These are phyloP conservation scores for Lasiurus borealis DNA, from an alignment of 2,113 vertebrate genomes.

Conservation along the genomic window DNA sequence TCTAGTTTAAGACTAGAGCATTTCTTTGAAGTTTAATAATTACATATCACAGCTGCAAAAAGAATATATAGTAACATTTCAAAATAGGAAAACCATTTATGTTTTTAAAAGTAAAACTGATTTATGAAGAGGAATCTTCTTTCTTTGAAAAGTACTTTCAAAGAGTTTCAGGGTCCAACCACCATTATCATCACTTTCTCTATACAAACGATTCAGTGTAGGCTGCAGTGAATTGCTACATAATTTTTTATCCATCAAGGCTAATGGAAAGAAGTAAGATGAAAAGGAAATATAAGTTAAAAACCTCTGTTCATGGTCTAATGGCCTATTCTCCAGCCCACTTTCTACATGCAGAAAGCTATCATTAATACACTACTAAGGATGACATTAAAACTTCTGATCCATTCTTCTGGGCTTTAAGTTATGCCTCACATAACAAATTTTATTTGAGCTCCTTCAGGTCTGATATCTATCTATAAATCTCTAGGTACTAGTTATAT, in stretches of 20 bases:
- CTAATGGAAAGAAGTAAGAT: slow-evolving; percentile 67
- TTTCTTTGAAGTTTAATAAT: slow-evolving; percentile 51
- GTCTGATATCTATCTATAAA: slow-evolving; percentile 36
- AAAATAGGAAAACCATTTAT: slow-evolving; percentile 40
- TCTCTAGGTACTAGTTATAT: slow-evolving; percentile 27
- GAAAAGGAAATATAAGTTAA: slow-evolving; percentile 68
- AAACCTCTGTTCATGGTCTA: slow-evolving; percentile 58
- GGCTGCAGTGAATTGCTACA: slow-evolving; percentile 15
- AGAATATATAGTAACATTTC: slow-evolving; percentile 49
- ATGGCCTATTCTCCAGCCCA: slow-evolving; percentile 46
- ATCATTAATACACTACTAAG: slow-evolving; percentile 53
- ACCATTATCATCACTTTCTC: slow-evolving; percentile 47
- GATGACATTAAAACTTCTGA: slow-evolving; percentile 58
- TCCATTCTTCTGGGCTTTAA: slow-evolving; percentile 53
- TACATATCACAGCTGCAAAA: not conserved
- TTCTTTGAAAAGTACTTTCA: slow-evolving; percentile 60
- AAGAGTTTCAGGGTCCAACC: slow-evolving; percentile 29
- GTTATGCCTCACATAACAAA: slow-evolving; percentile 40
- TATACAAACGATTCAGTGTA: not conserved
- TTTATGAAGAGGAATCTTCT: slow-evolving; percentile 1
- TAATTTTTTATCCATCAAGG: slow-evolving; percentile 53
- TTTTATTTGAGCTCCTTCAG: slow-evolving; percentile 16
- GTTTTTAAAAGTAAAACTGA: slow-evolving; percentile 56
- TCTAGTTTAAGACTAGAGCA: not conserved
- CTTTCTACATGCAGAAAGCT: slow-evolving; percentile 35